Evolutionary conservation across 2,888 invertebrate species (phyloP).

Genomic region (Dolichopus griseipennis): DNA sequence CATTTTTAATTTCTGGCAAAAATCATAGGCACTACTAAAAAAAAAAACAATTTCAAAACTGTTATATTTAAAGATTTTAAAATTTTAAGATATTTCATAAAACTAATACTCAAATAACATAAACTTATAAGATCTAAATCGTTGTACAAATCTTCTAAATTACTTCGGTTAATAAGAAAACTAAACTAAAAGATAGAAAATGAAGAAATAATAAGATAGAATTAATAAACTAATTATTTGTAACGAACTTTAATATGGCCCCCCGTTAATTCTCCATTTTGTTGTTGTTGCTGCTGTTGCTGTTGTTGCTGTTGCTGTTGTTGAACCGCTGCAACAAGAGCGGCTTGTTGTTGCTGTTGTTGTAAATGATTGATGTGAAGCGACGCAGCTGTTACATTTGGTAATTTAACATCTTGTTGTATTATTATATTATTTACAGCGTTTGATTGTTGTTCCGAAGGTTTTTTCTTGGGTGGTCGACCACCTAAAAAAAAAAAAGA

Average conservation of each 20-base stretch:
- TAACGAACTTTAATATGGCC: slow-evolving; percentile 40
- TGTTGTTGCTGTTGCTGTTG: slow-evolving; percentile 25
- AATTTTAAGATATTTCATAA: too few relatives aligned
- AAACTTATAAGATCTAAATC: background rate
- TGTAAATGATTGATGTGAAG: slow-evolving; percentile 24
- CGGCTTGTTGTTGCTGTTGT: slow-evolving; percentile 19
- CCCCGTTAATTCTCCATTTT: slow-evolving; percentile 25
- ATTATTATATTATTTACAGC: slow-evolving; percentile 38
- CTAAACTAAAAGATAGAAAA: background rate
- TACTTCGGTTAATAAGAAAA: background rate
- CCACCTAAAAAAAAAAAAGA: slow-evolving; percentile 30
- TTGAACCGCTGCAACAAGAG: slow-evolving; percentile 13
- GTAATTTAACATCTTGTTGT: slow-evolving; percentile 37
- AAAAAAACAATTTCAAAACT: too few relatives aligned
- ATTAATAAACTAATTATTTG: slow-evolving; percentile 23
- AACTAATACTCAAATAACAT: background rate
- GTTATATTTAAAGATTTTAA: too few relatives aligned
- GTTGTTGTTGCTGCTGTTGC: slow-evolving; percentile 26
- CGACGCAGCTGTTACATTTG: slow-evolving; percentile 31
- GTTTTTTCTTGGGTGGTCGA: slow-evolving; percentile 41
- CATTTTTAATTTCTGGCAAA: too few relatives aligned
- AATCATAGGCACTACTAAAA: too few relatives aligned
- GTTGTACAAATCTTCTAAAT: too few relatives aligned
- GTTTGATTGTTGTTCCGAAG: slow-evolving; percentile 25
- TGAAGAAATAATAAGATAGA: background rate